Base-by-base conservation (phyloP, 2,888 invertebrate species). In the Agapostemon virescens region DNA sequence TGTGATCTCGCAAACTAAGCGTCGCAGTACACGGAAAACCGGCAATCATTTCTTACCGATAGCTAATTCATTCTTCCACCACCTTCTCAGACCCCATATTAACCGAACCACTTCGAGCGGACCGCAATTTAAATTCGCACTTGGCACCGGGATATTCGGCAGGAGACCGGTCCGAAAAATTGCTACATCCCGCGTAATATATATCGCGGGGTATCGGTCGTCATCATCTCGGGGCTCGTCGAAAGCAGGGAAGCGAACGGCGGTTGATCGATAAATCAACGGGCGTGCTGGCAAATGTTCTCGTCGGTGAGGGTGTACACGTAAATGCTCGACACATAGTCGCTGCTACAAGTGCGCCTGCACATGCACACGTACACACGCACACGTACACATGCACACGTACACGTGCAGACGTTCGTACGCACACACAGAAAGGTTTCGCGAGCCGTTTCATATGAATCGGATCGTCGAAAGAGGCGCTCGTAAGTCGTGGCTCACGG, bases 401-500 rank as follows among this genome's bases (percentile, higher is more conserved):
- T 7, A 38, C 5, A 38, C 7, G 38, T 7, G 7, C 38, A 38
- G 38, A 38, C 4, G 7, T 4, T 4, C 38, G 7, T 38, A 23
- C 23, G 11, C 23, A 30, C 17, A 7, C 30, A 71, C 58, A 55
- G 15, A 75, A 77, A 52, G 26, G 55, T 49, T 26, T 66, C 69
- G 55, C 42, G 55, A 67, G 77, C 75, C 81, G 79, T 67, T 82
- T 85, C 69, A 70, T 85, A 81, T 76, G 81, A 86, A 86, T 85
- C 82, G 85, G 74, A 72, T 74, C 76, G 69, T 70, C 83, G 83
- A 76, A 82, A 85, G 83, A 83, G 78, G 79, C 79, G 81, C 78
- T 84, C 81, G 84, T 78, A 84, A 84, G 80, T 87, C 84, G 82
- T 87, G 85, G 84, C 84, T 88, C 84, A 83, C 83, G 84, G 83